Evolutionary conservation across 2,888 invertebrate species (phyloP), one percentile per base, ranked within the genome.

Genomic region (Rhagonycha fulva): DNA sequence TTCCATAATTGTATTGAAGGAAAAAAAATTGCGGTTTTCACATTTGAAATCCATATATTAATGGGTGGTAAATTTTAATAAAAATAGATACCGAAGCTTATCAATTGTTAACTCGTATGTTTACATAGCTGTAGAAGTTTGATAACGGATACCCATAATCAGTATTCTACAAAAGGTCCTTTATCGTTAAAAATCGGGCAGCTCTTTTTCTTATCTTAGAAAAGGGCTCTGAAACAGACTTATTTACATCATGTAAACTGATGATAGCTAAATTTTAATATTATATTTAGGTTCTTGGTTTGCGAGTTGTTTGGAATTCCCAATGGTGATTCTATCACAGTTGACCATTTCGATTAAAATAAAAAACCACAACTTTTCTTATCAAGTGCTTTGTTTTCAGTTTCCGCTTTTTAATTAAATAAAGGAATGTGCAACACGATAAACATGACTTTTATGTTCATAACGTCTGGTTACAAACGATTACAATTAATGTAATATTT

Each of bases 141-240:
- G 63, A 66, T 66, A 66, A 66, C 14, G 24, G 63, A 66, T 66
- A 66, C 9, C 63, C 63, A 66, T n/a, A 66, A 66, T 66, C 63
- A 24, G 63, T 66, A 26, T 66, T 66, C 24, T 24, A 66, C 63
- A 66, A 66, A 66, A 66, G 63, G 63, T 14, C 24, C 26, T n/a
- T 66, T 66, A 66, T 24, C 24, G 63, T 66, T 12, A 26, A 66
- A 66, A 26, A 66, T n/a, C 63, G 14, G 4, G 12, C n/a, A 24
- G 14, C 19, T 63, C 19, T n/a, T 7, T 47, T 47, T 24, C 63
- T 24, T 66, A 19, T 66, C 63, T 66, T 75, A 75, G 68, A 68
- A 68, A 74, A 74, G 47, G 47, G 47, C 47, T 47, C 47, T 47
- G 47, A 47, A 47, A 47, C 47, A 2, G 47, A 47, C 47, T 4